Percentiles rank a stretch among this genome's conserved stretches.
These are phyloP conservation scores for Adelognathus sp. DNA, from an alignment of 2,888 invertebrate species.

Conservation along the genomic window DNA sequence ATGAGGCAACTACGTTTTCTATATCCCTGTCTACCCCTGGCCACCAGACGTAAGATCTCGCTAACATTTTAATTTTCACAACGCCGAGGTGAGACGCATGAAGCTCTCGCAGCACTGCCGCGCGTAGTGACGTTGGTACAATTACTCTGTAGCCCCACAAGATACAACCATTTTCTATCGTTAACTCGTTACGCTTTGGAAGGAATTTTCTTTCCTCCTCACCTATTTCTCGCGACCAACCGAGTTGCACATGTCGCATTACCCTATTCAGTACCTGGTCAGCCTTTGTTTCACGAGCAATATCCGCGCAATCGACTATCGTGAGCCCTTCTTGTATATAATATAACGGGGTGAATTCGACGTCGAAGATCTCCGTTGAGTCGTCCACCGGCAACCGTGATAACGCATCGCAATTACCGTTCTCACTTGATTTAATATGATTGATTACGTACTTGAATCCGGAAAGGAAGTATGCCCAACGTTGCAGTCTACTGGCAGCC, in stretches of 20 bases:
- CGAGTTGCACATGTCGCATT: too few species aligned
- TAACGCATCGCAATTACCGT: conserved; percentile 49
- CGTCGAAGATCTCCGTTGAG: neutral
- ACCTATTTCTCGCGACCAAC: too few species aligned
- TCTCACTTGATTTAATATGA: conserved; percentile 33
- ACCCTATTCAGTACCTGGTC: neutral
- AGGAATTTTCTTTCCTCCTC: too few species aligned
- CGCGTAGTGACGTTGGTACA: conserved; percentile 12
- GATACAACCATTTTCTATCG: neutral
- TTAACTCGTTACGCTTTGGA: too few species aligned
- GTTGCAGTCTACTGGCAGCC: conserved; percentile 7
- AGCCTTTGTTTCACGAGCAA: neutral
- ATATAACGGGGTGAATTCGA: neutral
- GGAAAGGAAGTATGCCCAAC: conserved; percentile 10
- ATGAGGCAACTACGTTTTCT: neutral
- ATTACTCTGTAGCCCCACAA: conserved; percentile 5
- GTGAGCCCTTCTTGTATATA: neutral
- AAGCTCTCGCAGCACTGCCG: conserved; percentile 57
- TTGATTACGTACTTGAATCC: neutral
- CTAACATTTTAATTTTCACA: conserved; percentile 65
- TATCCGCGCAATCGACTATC: neutral
- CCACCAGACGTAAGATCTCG: conserved; percentile 66
- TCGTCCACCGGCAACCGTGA: conserved; percentile 45
- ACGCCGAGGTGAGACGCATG: conserved; percentile 64
- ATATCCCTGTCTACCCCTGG: conserved; percentile 57